Base-by-base conservation (phyloP, 2,888 invertebrate species). In the Euclidia mi region DNA sequence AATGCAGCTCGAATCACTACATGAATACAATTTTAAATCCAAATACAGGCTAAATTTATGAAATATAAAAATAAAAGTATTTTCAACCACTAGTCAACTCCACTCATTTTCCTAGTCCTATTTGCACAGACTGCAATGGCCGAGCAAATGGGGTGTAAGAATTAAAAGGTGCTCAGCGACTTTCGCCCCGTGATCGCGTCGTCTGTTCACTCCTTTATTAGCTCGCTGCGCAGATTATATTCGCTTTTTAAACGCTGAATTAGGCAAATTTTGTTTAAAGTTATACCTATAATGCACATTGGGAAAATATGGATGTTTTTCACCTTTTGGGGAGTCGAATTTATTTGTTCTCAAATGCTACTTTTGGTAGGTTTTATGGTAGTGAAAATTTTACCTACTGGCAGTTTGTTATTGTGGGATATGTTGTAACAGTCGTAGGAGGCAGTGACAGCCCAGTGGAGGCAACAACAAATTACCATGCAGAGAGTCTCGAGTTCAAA, bases 131-230 rank as follows among this genome's bases (percentile, higher is more conserved):
- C 81, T 87, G 88, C 87, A 84, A 78, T 77, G 77, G 75, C 72
- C 74, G 61, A 77, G 77, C 85, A 91, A 94, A 94, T 93, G 93
- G 94, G 90, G 92, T 93, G 94, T 90, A 87, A 92, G 90, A 92
- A 94, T 93, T 93, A 94, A 92, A 93, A 92, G 90, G 88, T 88
- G 87, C 84, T 90, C 86, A 84, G 81, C 58, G 74, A 56, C 47
- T 70, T 56, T 58, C 63, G 62, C 55, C 68, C 63, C 58, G 20
- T 1, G 20, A n/a, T 7, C 20, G 20, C 6, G 20, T 75, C 75
- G 82, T 82, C 86, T 85, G 85, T 66, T 73, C 73, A 73, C 81
- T 83, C 76, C 82, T 84, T 90, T 91, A 92, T 92, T 90, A 85
- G 87, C 80, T 55, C 51, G 17, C 79, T 68, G 53, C 67, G 60